Evolutionary conservation across 2,888 invertebrate genomes (phyloP), one percentile per base, ranked within the genome.

Genomic region (Acleris literana): DNA sequence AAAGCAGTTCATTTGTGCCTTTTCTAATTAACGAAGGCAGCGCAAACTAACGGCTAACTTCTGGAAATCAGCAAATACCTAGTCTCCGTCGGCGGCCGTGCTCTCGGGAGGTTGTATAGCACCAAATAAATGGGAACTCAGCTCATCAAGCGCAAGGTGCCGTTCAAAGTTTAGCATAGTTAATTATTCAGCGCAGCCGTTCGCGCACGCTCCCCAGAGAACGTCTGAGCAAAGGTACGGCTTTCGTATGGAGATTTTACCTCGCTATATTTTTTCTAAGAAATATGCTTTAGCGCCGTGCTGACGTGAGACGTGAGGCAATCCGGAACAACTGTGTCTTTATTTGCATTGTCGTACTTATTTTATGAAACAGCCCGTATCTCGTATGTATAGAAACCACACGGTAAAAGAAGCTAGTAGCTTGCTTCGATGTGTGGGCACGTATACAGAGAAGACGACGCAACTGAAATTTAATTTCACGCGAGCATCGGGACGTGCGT

Each of bases 101-200:
- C 66, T 70, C 70, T 70, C 64, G n/a, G 66, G 69, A 67, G 69
- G 65, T 70, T 68, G 64, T 71, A 72, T 72, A 68, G 69, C 70
- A 74, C 71, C 20, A 58, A 22, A 56, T 72, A 68, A 77, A 78
- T 73, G 64, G 70, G 66, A 70, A 74, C 69, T 69, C 71, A 67
- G 69, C 77, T 79, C 79, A 76, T 80, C 76, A 78, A 72, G 70
- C 71, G 71, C 63, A 63, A 62, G 71, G 67, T 71, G 71, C 72
- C 69, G 74, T 72, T 76, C 77, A 81, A 84, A 84, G 82, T 81
- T 80, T 76, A 71, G 64, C 76, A 74, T 67, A 70, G 76, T 87
- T 80, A 86, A 86, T 85, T 84, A 87, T 87, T 87, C 82, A 87
- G 70, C 72, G 70, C 76, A 72, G 76, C 79, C 80, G 80, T 80